These are phyloP conservation scores for Elephantulus edwardii DNA, from an alignment of 2,113 vertebrate genomes.

Conservation along the genomic window DNA sequence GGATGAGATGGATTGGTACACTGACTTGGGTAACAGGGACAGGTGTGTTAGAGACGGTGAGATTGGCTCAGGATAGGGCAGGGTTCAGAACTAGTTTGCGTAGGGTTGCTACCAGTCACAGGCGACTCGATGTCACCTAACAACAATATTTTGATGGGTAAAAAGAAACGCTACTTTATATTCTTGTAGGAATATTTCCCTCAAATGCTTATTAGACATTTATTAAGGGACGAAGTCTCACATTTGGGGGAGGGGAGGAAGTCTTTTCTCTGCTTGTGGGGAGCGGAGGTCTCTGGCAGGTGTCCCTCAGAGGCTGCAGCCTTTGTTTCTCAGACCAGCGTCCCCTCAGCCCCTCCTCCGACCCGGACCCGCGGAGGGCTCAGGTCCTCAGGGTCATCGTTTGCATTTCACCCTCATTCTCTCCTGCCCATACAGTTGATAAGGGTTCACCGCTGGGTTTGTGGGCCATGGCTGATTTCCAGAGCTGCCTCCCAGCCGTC, in stretches of 20 bases:
- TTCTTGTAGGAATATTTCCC: not conserved
- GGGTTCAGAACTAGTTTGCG: too few species aligned
- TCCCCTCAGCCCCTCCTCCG: not conserved
- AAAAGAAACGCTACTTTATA: not conserved
- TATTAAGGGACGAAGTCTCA: not conserved
- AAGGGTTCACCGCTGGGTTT: not conserved
- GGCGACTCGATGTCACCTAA: too few species aligned
- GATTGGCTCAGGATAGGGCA: too few species aligned
- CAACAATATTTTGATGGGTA: not conserved
- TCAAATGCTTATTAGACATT: not conserved
- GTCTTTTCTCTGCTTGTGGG: too few species aligned
- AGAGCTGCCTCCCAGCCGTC: not conserved
- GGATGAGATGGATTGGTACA: too few species aligned
- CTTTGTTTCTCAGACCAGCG: not conserved
- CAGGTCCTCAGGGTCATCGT: not conserved
- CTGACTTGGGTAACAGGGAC: too few species aligned
- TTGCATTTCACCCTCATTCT: not conserved
- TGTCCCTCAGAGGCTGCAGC: accelerated
- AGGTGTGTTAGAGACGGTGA: too few species aligned
- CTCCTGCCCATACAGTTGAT: not conserved
- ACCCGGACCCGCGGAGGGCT: accelerated
- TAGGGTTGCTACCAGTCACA: too few species aligned
- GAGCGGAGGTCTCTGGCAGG: not conserved
- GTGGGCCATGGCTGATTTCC: not conserved
- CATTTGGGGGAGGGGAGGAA: not conserved